Evolutionary conservation across 2,113 vertebrate species (phyloP), one percentile per base, ranked within the genome.

Genomic region (Poeciliopsis retropinna): DNA sequence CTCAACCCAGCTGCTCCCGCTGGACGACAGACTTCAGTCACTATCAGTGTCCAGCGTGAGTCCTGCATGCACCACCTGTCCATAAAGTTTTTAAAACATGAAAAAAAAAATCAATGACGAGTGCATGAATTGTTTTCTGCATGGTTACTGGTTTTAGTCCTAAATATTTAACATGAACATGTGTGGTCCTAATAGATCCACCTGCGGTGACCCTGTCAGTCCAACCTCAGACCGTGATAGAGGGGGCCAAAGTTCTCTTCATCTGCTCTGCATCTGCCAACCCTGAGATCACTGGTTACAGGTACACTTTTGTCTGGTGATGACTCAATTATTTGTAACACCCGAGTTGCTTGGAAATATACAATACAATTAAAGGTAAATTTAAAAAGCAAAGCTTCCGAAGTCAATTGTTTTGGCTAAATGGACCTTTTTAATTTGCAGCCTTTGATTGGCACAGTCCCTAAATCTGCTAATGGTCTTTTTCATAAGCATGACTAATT

Each of bases 41-140:
- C 95, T 17, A 92, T 98, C 81, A 96, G 93, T 44, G 95, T 98
- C 81, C 96, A 97, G 79, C 96, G 97, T 98, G 84, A 95, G 97
- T 91, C 29, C 27, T 0, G 27, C 51, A 54, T 61, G 61, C 32
- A 41, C 70, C 32, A 41, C 70, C 25, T 25, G 31, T 17, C 60
- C 62, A 41, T 29, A 61, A 41, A 70, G 28, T 73, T 6, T 31
- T 60, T 25, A 72, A 64, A 28, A 54, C 12, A 72, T 66, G 27
- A 37, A 37, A 37, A 37, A 37, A 19, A 31, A 63, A 64, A 30
- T 1, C 51, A 27, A 5, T n/a, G 57, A 13, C 60, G 14, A 70
- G 25, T 64, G 27, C 13, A 71, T 4, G 41, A 51, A 60, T 13
- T 69, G 44, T 47, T 19, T 51, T 25, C 11, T n/a, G 14, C n/a